A percentile compares a stretch with the other conserved stretches of the same genome.
These are phyloP conservation scores for Silvanus unidentatus DNA, from an alignment of 2,888 invertebrate genomes.

Conservation along the genomic window DNA sequence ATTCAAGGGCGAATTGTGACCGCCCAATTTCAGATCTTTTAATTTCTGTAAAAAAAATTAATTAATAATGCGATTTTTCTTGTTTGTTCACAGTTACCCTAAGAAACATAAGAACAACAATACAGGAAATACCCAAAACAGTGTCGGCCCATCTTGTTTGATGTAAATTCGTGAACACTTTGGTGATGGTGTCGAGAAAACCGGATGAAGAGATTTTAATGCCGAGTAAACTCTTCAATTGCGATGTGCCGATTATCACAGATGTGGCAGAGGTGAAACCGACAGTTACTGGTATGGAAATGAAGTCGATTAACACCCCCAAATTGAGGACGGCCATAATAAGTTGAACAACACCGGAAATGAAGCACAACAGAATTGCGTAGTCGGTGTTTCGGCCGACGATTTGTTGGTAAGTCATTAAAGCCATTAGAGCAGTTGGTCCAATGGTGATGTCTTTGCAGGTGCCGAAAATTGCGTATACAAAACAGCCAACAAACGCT, in stretches of 20 bases:
- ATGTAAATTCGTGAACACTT: slow-evolving; percentile 64
- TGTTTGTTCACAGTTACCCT: slow-evolving; percentile 50
- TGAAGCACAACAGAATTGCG: slow-evolving; percentile 75
- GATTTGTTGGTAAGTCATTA: slow-evolving; percentile 81
- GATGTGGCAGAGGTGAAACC: slow-evolving; percentile 90
- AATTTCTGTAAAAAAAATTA: slow-evolving; percentile 55
- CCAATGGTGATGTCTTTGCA: slow-evolving; percentile 78
- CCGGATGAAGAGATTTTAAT: slow-evolving; percentile 66
- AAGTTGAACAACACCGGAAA: slow-evolving; percentile 75
- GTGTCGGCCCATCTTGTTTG: slow-evolving; percentile 66
- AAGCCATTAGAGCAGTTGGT: slow-evolving; percentile 88
- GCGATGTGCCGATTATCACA: slow-evolving; percentile 81
- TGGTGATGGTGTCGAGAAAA: slow-evolving; percentile 67
- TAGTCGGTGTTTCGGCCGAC: slow-evolving; percentile 66
- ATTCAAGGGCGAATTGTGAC: slow-evolving; percentile 27
- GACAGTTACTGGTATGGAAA: slow-evolving; percentile 82
- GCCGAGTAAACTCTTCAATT: slow-evolving; percentile 71
- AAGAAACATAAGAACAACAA: slow-evolving; percentile 64
- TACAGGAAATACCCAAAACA: slow-evolving; percentile 65
- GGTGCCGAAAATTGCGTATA: slow-evolving; percentile 84
- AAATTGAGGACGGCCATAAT: slow-evolving; percentile 76
- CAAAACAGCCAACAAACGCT: slow-evolving; percentile 90
- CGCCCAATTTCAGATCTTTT: slow-evolving; percentile 58
- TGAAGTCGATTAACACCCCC: slow-evolving; percentile 86
- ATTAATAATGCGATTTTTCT: too few species aligned